Base-by-base conservation (phyloP, 2,888 invertebrate genomes). In the Eupelmus urozonus region DNA sequence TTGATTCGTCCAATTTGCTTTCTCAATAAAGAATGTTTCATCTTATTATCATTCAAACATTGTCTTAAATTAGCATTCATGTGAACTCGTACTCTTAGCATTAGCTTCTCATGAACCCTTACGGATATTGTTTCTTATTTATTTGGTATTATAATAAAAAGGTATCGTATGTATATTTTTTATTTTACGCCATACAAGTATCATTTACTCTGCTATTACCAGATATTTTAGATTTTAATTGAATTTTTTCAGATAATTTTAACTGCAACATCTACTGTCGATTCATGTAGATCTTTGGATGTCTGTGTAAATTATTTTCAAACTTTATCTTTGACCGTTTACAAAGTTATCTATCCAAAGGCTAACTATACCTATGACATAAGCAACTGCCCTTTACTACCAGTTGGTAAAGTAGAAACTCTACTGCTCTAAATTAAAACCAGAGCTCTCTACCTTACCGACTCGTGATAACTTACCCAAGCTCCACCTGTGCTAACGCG, bases 371-470 rank as follows among this genome's bases (percentile, higher is more conserved):
- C 27, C 13, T 57, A 3, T 69, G 57, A 51, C 18, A 0, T 53
- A 23, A 53, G 63, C 63, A 45, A 20, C 55, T 0, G 34, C 34
- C 9, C 9, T 34, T 7, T 13, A 57, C 25, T 40, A 18, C 18
- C 29, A 4, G 51, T 45, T 34, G 76, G 23, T 66, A 76, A 40
- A 42, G n/a, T 25, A 71, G 71, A 59, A 9, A 16, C 3, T 13
- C 11, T 1, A 2, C 18, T 0, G 29, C 0, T 11, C 3, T 3
- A 18, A 4, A 2, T 53, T 20, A 53, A 53, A 53, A 53, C 5
- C 4, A 4, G 20, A 27, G 7, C 0, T 40, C 76, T 71, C 76
- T 71, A 34, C 76, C 51, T 66, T 71, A 76, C 57, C 71, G 71
- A 66, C 66, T 1, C 23, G 4, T 7, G 71, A 7, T 65, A 51